These are phyloP conservation scores for Stichodactyla helianthus DNA, from an alignment of 64 coral and sea anemone genomes.

Conservation along the genomic window DNA sequence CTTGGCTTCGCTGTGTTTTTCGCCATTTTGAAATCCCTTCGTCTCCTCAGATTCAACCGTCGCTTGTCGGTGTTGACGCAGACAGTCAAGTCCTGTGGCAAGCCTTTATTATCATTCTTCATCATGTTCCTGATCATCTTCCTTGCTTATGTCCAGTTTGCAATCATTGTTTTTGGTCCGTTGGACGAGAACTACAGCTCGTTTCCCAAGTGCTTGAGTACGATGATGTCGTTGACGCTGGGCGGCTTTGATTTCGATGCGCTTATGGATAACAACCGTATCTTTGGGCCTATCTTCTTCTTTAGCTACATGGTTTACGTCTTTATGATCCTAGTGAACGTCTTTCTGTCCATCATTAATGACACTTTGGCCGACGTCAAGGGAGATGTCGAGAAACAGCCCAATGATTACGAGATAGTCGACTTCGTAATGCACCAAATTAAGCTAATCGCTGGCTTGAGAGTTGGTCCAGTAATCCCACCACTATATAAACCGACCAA, in stretches of 20 bases:
- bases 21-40: constrained; percentile 52
- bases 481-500: constrained; percentile 58
- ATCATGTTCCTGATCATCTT: constrained; percentile 54
- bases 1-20: constrained; percentile 57
- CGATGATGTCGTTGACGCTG: constrained; percentile 32
- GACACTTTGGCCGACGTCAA: constrained; percentile 53
- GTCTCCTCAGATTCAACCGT: constrained; percentile 49
- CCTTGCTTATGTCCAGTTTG: constrained; percentile 42
- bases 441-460: constrained; percentile 33
- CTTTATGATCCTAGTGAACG: constrained; percentile 51
- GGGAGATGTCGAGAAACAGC: constrained; percentile 25
- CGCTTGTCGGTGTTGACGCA: constrained; percentile 24
- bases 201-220: not conserved
- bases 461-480: constrained; percentile 28
- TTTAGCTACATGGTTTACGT: constrained; percentile 45
- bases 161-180: constrained; percentile 33
- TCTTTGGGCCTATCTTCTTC: constrained; percentile 73
- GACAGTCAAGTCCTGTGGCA: constrained; percentile 23
- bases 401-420: constrained; percentile 46
- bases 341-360: constrained; percentile 58
- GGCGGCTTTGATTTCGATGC: constrained; percentile 51
- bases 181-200: constrained; percentile 29
- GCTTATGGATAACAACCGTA: constrained; percentile 24
- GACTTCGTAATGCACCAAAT: constrained; percentile 47
- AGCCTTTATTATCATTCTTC: constrained; percentile 41